A percentile compares a stretch with the other conserved stretches of the same genome.
Conservation (phyloP, 2,113 vertebrate genomes). For the Lutjanus erythropterus region DNA sequence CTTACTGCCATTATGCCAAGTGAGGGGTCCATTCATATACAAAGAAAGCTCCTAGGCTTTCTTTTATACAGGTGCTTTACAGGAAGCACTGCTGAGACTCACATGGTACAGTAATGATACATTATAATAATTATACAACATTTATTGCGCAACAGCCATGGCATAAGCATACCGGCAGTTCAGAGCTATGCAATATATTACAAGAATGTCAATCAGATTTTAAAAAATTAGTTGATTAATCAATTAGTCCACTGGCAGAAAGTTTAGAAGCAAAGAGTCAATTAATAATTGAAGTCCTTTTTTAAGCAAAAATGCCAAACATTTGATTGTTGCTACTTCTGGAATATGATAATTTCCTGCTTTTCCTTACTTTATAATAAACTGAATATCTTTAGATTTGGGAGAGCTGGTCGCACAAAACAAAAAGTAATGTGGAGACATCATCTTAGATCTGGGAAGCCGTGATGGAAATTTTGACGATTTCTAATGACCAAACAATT, state of each 20-base stretch:
- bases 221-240: not conserved
- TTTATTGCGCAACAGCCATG: not conserved
- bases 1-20: not conserved
- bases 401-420: not conserved
- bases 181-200: not conserved
- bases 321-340: not conserved
- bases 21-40: not conserved
- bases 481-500: no score
- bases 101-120: not conserved
- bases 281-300: not conserved
- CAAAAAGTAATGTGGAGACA: not conserved
- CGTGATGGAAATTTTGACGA: not conserved
- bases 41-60: not conserved
- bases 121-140: not conserved
- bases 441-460: not conserved
- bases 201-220: not conserved
- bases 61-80: not conserved
- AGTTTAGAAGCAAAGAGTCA: not conserved
- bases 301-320: not conserved
- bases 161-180: not conserved
- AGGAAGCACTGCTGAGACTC: not conserved
- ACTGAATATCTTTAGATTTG: not conserved
- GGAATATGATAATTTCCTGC: not conserved
- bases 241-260: not conserved
- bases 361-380: not conserved